Conservation (phyloP, 1,140 invertebrate species). For the Cheumatopsyche charites region DNA sequence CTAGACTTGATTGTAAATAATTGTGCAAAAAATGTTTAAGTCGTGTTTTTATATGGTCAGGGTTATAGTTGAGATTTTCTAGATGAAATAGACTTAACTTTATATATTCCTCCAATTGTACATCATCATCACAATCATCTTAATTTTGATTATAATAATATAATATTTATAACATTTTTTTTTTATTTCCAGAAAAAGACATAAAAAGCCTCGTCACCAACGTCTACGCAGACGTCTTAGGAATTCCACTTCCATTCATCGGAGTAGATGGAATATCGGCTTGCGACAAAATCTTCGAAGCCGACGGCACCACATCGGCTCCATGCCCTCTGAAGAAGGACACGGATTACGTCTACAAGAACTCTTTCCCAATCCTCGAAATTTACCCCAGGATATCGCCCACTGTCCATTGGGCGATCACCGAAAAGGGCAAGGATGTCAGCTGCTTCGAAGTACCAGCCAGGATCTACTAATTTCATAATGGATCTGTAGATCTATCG, state of each 20-base stretch:
- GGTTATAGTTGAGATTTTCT: too few relatives aligned
- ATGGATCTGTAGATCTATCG: too few relatives aligned
- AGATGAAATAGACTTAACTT: too few relatives aligned
- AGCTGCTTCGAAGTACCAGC: constrained; percentile 72
- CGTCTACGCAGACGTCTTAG: constrained; percentile 66
- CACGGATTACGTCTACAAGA: constrained; percentile 71
- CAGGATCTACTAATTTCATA: constrained; percentile 60
- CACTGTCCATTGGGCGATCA: constrained; percentile 68
- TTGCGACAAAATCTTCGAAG: constrained; percentile 67
- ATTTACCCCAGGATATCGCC: constrained; percentile 73
- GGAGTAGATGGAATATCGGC: constrained; percentile 75
- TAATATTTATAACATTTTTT: not conserved
- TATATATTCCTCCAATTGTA: too few relatives aligned
- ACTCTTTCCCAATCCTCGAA: constrained; percentile 67
- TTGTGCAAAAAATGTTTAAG: too few relatives aligned
- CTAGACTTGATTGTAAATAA: too few relatives aligned
- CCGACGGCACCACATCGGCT: constrained; percentile 62
- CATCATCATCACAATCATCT: too few relatives aligned
- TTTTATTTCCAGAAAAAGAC: constrained; percentile 53
- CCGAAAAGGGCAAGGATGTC: constrained; percentile 56
- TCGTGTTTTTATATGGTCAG: too few relatives aligned
- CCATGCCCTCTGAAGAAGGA: constrained; percentile 71
- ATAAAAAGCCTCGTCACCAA: constrained; percentile 59
- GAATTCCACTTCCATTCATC: constrained; percentile 71
- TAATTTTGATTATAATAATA: too few relatives aligned